Percentiles rank a stretch among this genome's conserved stretches.
Evolutionary conservation across 1,140 invertebrate genomes (phyloP).

Genomic region (Thaumetopoea pityocampa): DNA sequence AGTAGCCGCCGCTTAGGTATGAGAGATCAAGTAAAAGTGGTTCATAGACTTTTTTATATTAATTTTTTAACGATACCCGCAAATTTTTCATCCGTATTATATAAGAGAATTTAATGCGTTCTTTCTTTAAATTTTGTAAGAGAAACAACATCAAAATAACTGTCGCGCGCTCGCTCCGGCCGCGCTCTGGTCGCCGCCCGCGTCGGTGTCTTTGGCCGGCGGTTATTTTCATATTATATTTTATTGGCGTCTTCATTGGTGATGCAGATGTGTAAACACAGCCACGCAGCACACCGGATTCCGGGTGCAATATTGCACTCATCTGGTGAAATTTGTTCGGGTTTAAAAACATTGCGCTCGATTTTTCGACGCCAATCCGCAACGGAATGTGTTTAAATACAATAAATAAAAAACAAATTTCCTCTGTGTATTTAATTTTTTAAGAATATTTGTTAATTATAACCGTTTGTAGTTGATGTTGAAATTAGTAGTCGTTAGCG

Average conservation of each 20-base stretch:
- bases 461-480: too few species aligned
- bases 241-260: conserved; percentile 48
- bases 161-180: too few species aligned
- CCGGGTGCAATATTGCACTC: conserved; percentile 24
- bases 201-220: conserved; percentile 19
- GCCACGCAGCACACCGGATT: conserved; percentile 31
- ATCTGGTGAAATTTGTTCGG: conserved; percentile 10
- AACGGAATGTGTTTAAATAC: conserved; percentile 19
- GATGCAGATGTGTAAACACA: conserved; percentile 58
- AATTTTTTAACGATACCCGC: too few species aligned
- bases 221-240: conserved; percentile 47
- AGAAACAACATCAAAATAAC: not conserved
- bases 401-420: conserved; percentile 12
- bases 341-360: conserved; percentile 10
- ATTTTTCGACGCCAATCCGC: conserved; percentile 22
- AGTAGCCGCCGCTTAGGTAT: too few species aligned
- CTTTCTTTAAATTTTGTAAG: not conserved
- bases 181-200: conserved; percentile 2
- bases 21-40: too few species aligned
- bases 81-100: too few species aligned
- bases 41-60: too few species aligned
- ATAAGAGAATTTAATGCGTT: too few species aligned
- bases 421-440: conserved; percentile 6
- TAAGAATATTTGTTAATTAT: too few species aligned
- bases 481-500: too few species aligned